Evolutionary conservation across 2,797 vertebrate genomes (phyloP), one percentile per base, ranked within the genome.

Genomic region (Coregonus suidteri): DNA sequence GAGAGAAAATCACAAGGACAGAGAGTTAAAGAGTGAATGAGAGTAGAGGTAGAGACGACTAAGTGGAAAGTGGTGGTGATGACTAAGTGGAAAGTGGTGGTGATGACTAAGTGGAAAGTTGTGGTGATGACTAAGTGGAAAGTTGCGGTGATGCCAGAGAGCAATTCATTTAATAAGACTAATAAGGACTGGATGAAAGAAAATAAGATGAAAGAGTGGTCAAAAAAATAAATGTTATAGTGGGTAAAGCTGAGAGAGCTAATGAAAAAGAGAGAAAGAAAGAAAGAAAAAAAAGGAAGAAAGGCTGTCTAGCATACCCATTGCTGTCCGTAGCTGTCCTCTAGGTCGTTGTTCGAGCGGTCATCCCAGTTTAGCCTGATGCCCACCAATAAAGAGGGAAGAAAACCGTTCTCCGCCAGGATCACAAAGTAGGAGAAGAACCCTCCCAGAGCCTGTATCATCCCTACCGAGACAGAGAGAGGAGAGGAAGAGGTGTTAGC

Each of bases 351-450:
- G 70, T 81, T 3, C 0, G 91, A 82, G 25, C 96, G 95, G 84
- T 98, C 95, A 0, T 98, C 97, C 97, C 97, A 98, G 3, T 90
- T 88, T 1, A 98, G 93, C 54, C 97, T 93, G 86, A 98, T 97
- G 75, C 96, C 96, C 34, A 98, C 94, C 3, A 98, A 90, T 6
- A 77, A 20, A 72, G 91, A 81, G 0, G 97, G 97, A 75, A 97
- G 91, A 93, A 98, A 98, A 56, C 97, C 97, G 0, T 98, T 98
- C 89, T 98, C 97, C 34, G 97, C 97, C 93, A 98, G 81, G 84
- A 98, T 98, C 76, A 98, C 97, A 88, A 98, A 98, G 90, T 98
- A 98, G 59, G 93, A 3, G 79, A 98, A 98, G 88, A 98, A 98
- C 2, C 97, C 97, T 0, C 96, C 97, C 2, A 98, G 89, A 16